Evolutionary conservation across 2,888 invertebrate genomes (phyloP).

Genomic region (Lamellibrachia satsuma): DNA sequence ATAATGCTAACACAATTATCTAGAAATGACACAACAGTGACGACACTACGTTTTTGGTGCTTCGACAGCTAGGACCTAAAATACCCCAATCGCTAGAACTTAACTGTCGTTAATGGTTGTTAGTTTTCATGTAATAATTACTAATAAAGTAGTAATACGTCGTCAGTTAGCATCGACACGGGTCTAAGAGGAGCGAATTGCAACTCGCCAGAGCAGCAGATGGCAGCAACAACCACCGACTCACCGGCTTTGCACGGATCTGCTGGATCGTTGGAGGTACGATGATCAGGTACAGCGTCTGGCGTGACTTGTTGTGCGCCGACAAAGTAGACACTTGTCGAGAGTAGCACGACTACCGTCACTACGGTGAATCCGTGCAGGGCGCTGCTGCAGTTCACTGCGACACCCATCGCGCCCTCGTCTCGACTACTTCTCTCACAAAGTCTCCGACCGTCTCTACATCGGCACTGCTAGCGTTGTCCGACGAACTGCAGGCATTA

Average conservation of each 20-base stretch:
- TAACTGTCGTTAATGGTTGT: too few species aligned
- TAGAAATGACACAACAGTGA: background rate
- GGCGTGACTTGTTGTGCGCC: background rate
- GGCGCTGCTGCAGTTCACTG: background rate
- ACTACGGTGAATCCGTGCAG: background rate
- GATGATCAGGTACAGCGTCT: background rate
- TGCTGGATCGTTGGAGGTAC: conserved; percentile 29
- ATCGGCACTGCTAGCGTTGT: conserved; percentile 17
- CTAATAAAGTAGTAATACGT: background rate
- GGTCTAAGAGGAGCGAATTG: too few species aligned
- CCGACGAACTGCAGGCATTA: background rate
- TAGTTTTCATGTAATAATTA: too few species aligned
- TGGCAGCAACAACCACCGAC: background rate
- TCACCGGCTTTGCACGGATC: conserved; percentile 37
- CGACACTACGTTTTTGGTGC: background rate
- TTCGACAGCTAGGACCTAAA: background rate
- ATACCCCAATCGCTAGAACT: background rate
- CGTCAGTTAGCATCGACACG: background rate
- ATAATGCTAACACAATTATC: too few species aligned
- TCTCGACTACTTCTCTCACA: background rate
- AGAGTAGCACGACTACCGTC: conserved; percentile 9
- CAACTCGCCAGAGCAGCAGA: too few species aligned
- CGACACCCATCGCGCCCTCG: background rate
- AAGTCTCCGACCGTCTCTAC: background rate
- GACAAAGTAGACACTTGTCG: background rate